Evolutionary conservation across 2,888 invertebrate genomes (phyloP), one percentile per base, ranked within the genome.

Genomic region (Napeogenes inachia): DNA sequence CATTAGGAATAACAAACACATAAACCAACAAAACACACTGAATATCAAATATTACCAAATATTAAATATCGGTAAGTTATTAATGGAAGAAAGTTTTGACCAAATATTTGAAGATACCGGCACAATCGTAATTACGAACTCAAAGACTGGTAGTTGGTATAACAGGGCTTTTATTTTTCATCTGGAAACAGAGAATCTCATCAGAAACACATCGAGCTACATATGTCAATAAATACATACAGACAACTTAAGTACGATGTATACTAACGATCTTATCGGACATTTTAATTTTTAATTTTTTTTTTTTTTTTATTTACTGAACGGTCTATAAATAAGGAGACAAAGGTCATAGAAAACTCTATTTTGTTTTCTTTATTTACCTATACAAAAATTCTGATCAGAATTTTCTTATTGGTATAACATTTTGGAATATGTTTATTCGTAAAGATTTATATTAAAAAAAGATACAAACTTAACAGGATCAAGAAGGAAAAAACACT

Each of bases 141-240:
- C 84, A 83, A 89, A 89, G 87, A 85, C 85, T 82, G 84, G 86
- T 89, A 88, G 89, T 89, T 82, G 84, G 73, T 85, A 80, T 83
- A 82, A 81, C 84, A 80, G 83, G 67, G 75, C 77, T 76, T 77
- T 79, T 84, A 79, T 87, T 84, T 82, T 79, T 80, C 69, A 74
- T 68, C 69, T 66, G 68, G 70, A 73, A 74, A 79, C 79, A 75
- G 77, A 74, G 80, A 75, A 75, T 78, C 85, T 88, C 87, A 87
- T 88, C 84, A 85, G 80, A 86, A 82, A 85, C 83, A 89, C 87
- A 85, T 84, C 81, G 77, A 70, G 73, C 72, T 77, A 88, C 88
- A 88, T 81, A 80, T 84, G 88, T 87, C 84, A 82, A 89, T 85
- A 89, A 85, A 88, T 84, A 87, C 77, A 76, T 69, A 78, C 80